Evolutionary conservation across 2,113 vertebrate species (phyloP).

Genomic region (Mesembrinibis cayennensis): DNA sequence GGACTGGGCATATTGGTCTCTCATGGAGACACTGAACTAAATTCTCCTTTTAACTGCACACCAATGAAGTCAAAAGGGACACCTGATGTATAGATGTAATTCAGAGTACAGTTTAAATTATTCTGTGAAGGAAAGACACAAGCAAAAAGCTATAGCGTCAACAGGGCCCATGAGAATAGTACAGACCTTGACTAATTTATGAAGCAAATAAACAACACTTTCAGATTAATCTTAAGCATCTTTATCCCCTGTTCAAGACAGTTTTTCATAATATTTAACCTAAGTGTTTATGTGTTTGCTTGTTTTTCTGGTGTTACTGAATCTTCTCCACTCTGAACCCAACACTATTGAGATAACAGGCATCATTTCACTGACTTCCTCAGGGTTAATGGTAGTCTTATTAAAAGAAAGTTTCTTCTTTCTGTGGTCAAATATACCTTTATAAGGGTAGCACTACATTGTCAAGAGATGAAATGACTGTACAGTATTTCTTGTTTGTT

Average conservation of each 20-base stretch:
- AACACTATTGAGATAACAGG: neutral
- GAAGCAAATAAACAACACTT: neutral
- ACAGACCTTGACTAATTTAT: neutral
- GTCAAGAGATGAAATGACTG: neutral
- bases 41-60: neutral
- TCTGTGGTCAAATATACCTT: neutral
- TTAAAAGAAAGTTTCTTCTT: neutral
- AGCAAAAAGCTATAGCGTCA: neutral
- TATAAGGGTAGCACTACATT: neutral
- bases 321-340: neutral
- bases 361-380: neutral
- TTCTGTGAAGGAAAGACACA: neutral
- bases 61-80: neutral
- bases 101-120: neutral
- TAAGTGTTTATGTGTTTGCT: neutral
- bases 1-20: neutral
- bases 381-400: neutral
- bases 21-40: neutral
- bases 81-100: neutral
- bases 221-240: neutral
- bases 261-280: neutral
- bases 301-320: neutral
- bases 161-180: neutral
- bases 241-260: neutral
- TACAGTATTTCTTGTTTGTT: neutral